Base-by-base conservation (phyloP, 2,888 invertebrate species). In the Andrena marginata region DNA sequence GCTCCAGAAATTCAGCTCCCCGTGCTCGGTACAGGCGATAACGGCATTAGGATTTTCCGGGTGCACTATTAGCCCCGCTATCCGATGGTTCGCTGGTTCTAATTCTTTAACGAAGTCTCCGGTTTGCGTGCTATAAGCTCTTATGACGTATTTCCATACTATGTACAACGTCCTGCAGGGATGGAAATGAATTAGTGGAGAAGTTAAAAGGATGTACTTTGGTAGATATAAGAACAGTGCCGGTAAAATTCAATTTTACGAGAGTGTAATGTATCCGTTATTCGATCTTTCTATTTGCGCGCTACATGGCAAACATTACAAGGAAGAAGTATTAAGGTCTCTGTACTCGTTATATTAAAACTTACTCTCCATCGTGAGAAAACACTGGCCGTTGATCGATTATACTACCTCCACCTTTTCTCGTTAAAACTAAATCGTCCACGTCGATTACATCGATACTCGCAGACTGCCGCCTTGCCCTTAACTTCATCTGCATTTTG, bases 341-440 rank as follows among this genome's bases (percentile, higher is more conserved):
- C 29, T 10, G 7, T 23, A 72, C 2, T 10, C 5, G 4, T 1
- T 48, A 10, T 29, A 77, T n/a, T 60, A 77, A 62, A 79, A 95
- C 96, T 95, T 94, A 96, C 96, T 96, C 95, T 92, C 95, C 95
- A 92, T 96, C 95, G 5, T 93, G 90, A 3, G 96, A 96, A 94
- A 96, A 96, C 70, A 96, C 88, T 2, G 96, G 96, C n/a, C 95
- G 94, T 89, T 95, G 94, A 83, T 95, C 94, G 23, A 96, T 95
- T 84, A 96, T 95, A 89, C 95, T 96, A 64, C 96, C 96, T 79
- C 97, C 96, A 35, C 96, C 96, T 93, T 96, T 95, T 90, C 95
- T 95, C 90, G 95, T 95, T 23, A 96, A 92, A 85, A 95, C 91
- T 80, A 96, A 92, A 64, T 93, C 92, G 87, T 95, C 95, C 62